phyloP scores from a whole-genome alignment of 2,797 vertebrate genomes.

The Paratrypauchen microcephalus region DNA sequence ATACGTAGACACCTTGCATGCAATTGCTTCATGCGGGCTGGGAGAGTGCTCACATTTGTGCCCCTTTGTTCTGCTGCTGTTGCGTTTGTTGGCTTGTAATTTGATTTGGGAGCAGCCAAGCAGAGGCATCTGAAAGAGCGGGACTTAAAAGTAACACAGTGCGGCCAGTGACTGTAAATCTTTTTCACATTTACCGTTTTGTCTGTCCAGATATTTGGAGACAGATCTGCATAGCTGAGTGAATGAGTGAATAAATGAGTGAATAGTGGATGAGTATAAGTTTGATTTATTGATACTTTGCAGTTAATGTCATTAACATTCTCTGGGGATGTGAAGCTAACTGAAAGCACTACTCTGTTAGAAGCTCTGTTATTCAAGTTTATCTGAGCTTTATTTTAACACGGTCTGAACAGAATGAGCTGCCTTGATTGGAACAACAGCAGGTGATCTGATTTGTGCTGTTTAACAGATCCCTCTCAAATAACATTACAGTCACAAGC shows the following conservation, averaged over 20 bases:
- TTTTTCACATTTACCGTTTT: slow-evolving; percentile 1
- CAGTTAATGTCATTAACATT: too few relatives aligned
- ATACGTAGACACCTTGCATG: slow-evolving; percentile 22
- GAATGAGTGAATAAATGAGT: not conserved
- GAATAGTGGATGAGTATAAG: not conserved
- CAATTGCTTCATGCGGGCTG: slow-evolving; percentile 27
- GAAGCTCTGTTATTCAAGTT: too few relatives aligned
- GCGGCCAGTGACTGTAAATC: slow-evolving; percentile 5
- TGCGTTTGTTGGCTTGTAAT: slow-evolving; percentile 32
- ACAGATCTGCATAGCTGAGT: slow-evolving; percentile 27
- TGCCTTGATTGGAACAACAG: too few relatives aligned
- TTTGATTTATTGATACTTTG: not conserved
- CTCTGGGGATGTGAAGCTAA: too few relatives aligned
- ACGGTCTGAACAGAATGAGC: too few relatives aligned
- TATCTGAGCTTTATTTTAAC: too few relatives aligned
- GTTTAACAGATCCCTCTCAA: too few relatives aligned
- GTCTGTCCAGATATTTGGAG: slow-evolving; percentile 20
- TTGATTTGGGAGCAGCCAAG: slow-evolving; percentile 36
- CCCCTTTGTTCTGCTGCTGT: slow-evolving; percentile 8
- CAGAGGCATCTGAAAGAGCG: slow-evolving; percentile 18
- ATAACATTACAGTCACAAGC: too few relatives aligned
- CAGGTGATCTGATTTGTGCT: too few relatives aligned
- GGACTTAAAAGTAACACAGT: slow-evolving; percentile 29
- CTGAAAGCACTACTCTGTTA: too few relatives aligned
- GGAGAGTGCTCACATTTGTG: slow-evolving; percentile 13